These are phyloP conservation scores for Tetramorium alpestre DNA, from an alignment of 1,140 invertebrate species.

Conservation along the genomic window DNA sequence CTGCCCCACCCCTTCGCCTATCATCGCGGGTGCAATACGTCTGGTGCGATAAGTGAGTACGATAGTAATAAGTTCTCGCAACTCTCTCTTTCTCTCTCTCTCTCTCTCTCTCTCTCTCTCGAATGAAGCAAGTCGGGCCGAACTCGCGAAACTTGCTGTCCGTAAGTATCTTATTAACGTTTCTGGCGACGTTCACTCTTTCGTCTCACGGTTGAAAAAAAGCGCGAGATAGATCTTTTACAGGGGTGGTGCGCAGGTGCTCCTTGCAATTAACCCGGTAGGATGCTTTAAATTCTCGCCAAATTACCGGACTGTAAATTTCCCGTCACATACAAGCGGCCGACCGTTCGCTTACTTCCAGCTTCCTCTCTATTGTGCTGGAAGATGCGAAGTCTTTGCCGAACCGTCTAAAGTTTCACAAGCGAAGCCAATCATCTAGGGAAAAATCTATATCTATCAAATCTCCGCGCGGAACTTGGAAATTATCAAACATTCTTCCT, in stretches of 20 bases:
- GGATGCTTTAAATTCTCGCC: conserved; percentile 52
- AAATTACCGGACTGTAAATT: conserved; percentile 73
- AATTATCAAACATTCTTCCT: conserved; percentile 41
- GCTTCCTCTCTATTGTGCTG: too few relatives aligned
- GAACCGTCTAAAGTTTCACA: neutral
- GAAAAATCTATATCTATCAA: conserved; percentile 34
- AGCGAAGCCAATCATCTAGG: conserved; percentile 19
- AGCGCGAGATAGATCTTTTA: neutral
- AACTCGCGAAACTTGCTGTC: conserved; percentile 22
- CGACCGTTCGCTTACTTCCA: conserved; percentile 9
- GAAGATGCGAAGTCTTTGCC: neutral
- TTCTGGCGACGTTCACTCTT: neutral
- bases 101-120: neutral
- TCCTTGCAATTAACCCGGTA: conserved; percentile 19
- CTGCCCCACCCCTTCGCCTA: neutral
- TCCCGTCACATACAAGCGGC: conserved; percentile 58
- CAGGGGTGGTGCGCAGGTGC: neutral
- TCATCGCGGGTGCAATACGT: conserved; percentile 54
- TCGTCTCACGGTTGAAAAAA: conserved; percentile 26
- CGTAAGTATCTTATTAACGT: conserved; percentile 34
- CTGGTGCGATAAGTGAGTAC: conserved; percentile 54
- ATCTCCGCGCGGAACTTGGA: conserved; percentile 1
- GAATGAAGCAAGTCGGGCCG: neutral
- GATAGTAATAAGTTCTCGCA: conserved; percentile 65
- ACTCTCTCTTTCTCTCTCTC: neutral